Conservation (phyloP, 2,113 vertebrate species). For the Leptocoma aspasia region DNA sequence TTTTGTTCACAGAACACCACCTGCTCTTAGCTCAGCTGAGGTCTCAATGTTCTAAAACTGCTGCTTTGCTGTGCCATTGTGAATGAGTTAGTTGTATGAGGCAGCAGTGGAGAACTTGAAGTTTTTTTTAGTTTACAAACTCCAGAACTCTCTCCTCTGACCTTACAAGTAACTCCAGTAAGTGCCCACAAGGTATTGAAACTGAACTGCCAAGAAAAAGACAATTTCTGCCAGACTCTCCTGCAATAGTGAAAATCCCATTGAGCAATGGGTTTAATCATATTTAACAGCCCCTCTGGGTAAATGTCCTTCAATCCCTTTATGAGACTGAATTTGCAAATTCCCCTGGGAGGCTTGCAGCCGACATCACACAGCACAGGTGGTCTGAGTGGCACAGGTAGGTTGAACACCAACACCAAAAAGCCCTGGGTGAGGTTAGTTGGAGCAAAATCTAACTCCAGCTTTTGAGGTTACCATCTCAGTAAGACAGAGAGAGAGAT, state of each 20-base stretch:
- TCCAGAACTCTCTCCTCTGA: not conserved
- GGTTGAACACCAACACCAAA: not conserved
- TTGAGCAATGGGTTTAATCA: not conserved
- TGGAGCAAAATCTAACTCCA: not conserved
- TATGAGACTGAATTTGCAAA: not conserved
- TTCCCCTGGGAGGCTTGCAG: not conserved
- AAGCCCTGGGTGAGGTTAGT: not conserved
- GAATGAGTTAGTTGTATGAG: not conserved
- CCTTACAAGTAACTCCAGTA: not conserved
- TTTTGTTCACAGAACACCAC: not conserved
- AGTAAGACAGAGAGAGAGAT: not conserved
- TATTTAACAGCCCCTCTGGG: not conserved
- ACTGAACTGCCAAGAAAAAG: not conserved
- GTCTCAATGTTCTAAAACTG: not conserved
- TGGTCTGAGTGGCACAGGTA: not conserved
- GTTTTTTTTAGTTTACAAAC: not conserved
- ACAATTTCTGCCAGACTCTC: not conserved
- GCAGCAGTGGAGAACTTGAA: not conserved
- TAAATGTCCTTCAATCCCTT: not conserved
- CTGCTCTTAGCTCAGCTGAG: not conserved
- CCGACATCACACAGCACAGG: not conserved
- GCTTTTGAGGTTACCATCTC: not conserved
- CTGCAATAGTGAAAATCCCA: not conserved
- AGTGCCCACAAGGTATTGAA: not conserved
- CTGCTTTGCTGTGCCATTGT: not conserved